phyloP scores from a whole-genome alignment of 2,888 invertebrate species.

The Toxonevra muliebris region DNA sequence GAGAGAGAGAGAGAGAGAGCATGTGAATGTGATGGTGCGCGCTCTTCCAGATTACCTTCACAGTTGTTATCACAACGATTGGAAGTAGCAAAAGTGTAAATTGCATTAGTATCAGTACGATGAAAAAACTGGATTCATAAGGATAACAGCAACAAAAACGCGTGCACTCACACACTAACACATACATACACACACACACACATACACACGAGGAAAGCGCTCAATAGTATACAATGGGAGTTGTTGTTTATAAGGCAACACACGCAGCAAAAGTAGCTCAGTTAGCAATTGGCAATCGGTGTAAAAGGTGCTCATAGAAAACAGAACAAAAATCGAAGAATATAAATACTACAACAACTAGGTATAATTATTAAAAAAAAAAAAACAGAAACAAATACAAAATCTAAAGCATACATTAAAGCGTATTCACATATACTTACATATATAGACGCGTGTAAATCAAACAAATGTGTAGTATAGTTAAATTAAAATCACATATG shows the following conservation, averaged over 20 bases:
- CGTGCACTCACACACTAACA: conserved; percentile 19
- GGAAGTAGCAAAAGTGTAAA: conserved; percentile 6
- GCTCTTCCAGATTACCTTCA: background rate
- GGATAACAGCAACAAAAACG: conserved; percentile 24
- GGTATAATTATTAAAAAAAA: conserved; percentile 15
- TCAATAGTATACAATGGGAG: conserved; percentile 16
- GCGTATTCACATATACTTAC: too few species aligned
- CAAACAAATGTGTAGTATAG: too few species aligned
- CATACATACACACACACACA: conserved; percentile 24
- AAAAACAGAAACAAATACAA: conserved; percentile 16
- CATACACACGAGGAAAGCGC: conserved; percentile 26
- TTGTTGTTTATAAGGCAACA: conserved; percentile 48
- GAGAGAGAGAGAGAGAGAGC: conserved; percentile 5
- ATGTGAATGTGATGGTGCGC: background rate
- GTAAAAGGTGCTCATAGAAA: conserved; percentile 49
- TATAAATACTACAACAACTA: conserved; percentile 29
- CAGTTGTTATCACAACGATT: background rate
- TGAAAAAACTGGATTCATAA: conserved; percentile 9
- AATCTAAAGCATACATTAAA: background rate
- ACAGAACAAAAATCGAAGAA: conserved; percentile 32
- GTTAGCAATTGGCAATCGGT: conserved; percentile 60
- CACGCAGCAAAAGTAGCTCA: conserved; percentile 55
- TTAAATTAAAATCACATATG: too few species aligned
- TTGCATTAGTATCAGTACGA: conserved; percentile 4
- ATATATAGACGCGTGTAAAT: too few species aligned